Conservation (phyloP, 2,888 invertebrate species). For the Andrena chrysosceles region DNA sequence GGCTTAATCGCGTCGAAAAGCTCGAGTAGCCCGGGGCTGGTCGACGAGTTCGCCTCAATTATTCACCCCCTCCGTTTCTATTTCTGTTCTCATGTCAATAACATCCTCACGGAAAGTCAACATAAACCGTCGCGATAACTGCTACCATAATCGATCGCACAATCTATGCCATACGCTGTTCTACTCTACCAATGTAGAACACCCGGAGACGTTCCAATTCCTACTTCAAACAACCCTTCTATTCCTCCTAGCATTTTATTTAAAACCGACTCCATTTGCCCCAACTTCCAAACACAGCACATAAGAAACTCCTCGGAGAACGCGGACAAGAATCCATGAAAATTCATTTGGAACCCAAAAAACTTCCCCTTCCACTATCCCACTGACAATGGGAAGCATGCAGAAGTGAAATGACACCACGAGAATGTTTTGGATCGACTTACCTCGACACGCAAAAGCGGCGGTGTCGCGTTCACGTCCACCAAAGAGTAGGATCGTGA, state of each 20-base stretch:
- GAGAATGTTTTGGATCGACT: slow-evolving; percentile 11
- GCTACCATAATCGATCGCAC: slow-evolving; percentile 25
- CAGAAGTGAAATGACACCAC: too few relatives aligned
- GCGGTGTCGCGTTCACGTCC: slow-evolving; percentile 37
- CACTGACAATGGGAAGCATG: too few relatives aligned
- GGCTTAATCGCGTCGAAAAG: background rate
- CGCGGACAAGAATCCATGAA: too few relatives aligned
- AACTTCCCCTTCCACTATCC: too few relatives aligned
- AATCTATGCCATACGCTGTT: background rate
- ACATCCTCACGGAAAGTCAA: slow-evolving; percentile 12
- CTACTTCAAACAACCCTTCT: background rate
- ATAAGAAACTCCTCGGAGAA: too few relatives aligned
- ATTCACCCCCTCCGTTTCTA: slow-evolving; percentile 14
- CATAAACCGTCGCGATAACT: slow-evolving; percentile 9
- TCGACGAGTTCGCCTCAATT: slow-evolving; percentile 3
- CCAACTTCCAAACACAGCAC: too few relatives aligned
- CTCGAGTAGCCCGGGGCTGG: background rate
- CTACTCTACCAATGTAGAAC: background rate
- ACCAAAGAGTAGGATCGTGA: slow-evolving; percentile 30
- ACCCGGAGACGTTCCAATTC: background rate
- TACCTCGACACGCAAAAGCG: slow-evolving; percentile 36
- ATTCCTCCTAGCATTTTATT: too few relatives aligned
- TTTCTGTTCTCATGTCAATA: slow-evolving; percentile 28
- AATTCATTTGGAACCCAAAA: too few relatives aligned
- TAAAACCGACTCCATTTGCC: too few relatives aligned